These are phyloP conservation scores for Sylvia borin DNA, from an alignment of 2,797 vertebrate species.

Conservation along the genomic window DNA sequence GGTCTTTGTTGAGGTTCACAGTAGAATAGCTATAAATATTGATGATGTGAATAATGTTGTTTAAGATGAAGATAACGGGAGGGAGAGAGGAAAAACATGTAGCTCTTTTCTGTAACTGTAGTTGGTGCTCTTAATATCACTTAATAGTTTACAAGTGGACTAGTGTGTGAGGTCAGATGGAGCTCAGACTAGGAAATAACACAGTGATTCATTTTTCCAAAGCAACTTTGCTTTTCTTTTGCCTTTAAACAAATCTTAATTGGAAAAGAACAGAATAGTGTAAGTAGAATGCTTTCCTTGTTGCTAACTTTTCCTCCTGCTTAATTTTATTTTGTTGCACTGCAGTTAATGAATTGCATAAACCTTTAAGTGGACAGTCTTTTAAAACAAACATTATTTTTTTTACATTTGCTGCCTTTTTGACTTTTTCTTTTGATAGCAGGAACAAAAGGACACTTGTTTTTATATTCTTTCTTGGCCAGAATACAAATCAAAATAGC, in stretches of 20 bases:
- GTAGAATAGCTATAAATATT: background rate
- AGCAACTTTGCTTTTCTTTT: background rate
- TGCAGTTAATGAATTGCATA: background rate
- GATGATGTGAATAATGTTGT: background rate
- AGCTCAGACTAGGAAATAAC: conserved; percentile 30
- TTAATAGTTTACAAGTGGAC: background rate
- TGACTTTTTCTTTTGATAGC: conserved; percentile 19
- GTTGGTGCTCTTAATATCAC: background rate
- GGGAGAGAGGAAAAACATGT: background rate
- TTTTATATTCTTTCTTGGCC: conserved; percentile 48
- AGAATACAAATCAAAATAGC: conserved; percentile 60
- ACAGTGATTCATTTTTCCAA: conserved; percentile 33
- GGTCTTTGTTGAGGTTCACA: background rate
- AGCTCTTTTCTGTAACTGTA: background rate
- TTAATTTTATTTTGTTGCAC: background rate
- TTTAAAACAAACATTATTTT: background rate
- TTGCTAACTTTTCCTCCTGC: background rate
- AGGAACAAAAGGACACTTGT: conserved; percentile 63
- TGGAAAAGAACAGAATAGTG: background rate
- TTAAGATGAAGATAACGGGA: background rate
- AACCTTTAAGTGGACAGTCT: background rate
- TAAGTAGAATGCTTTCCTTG: background rate
- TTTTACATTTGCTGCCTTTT: background rate
- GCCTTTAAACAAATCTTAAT: background rate
- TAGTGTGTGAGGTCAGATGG: background rate